Evolutionary conservation across 2,888 invertebrate species (phyloP).

Genomic region (Byasa hedistus): DNA sequence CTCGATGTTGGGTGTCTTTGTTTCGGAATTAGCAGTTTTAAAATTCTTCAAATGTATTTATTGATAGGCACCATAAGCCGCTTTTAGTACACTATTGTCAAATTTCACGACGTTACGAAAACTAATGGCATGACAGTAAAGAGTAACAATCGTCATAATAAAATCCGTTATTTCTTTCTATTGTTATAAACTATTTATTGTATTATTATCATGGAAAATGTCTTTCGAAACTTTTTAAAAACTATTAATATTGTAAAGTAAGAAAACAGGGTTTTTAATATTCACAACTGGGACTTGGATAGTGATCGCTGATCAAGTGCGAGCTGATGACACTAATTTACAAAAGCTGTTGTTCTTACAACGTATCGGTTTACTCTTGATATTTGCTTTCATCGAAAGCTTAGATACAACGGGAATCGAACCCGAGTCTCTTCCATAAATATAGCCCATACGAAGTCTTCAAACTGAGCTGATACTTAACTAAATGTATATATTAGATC

Average conservation of each 20-base stretch:
- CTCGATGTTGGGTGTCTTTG: conserved; percentile 6
- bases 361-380: too few relatives aligned
- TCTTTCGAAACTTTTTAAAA: background rate
- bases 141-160: conserved; percentile 14
- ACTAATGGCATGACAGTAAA: conserved; percentile 16
- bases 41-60: conserved; percentile 12
- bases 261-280: background rate
- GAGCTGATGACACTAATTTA: too few relatives aligned
- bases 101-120: conserved; percentile 19
- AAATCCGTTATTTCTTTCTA: conserved; percentile 16
- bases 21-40: conserved; percentile 20
- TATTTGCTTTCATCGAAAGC: too few relatives aligned
- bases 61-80: conserved; percentile 3
- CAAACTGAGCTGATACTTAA: too few relatives aligned
- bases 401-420: too few relatives aligned
- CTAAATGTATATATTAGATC: too few relatives aligned
- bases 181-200: conserved; percentile 6
- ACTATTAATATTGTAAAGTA: background rate
- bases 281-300: background rate
- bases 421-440: too few relatives aligned
- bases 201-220: background rate
- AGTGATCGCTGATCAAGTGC: too few relatives aligned
- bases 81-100: conserved; percentile 22
- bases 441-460: too few relatives aligned
- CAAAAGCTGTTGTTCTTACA: too few relatives aligned